Base-by-base conservation (phyloP, 2,888 invertebrate species). In the Lutraria lutraria region DNA sequence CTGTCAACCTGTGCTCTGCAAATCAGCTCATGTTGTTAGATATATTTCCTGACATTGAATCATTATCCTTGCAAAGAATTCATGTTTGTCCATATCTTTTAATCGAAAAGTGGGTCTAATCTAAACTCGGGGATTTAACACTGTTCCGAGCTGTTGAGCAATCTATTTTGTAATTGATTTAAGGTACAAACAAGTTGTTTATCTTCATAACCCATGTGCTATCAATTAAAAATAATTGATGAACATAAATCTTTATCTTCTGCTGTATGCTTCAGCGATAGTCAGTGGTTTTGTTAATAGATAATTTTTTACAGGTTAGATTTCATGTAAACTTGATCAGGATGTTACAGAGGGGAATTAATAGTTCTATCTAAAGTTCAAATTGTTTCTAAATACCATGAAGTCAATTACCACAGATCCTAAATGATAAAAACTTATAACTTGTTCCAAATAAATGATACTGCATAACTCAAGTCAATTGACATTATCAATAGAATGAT, bases 151-250 rank as follows among this genome's bases (percentile, higher is more conserved):
- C 63, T 25, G 13, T 68, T 68, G 63, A 68, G 63, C n/a, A 68
- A 68, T 68, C 63, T 25, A 68, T 68, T 68, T 68, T 68, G 63
- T 68, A 68, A 68, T 68, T 25, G 34, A 76, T 76, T 54, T 53
- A 84, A 52, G 84, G 54, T 21, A 43, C 12, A 16, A 43, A 85
- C 54, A 80, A 85, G 34, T 43, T 85, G 85, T 85, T 85, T 85
- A 85, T 85, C 85, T 80, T 60, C 21, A 34, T 84, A 60, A 56
- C 76, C 80, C 80, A 80, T 85, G 85, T 85, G 85, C 79, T 76
- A 56, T 85, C 60, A 85, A 85, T 85, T 80, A 85, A 85, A 80
- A 80, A 13, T 85, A 85, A 85, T 85, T 79, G 60, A 79, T 29
- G 34, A 79, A 19, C 43, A 80, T 85, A 31, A 85, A 80, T 80